A percentile compares a stretch with the other conserved stretches of the same genome.
phyloP scores from a whole-genome alignment of 1,140 invertebrate species.

The Cyrtorhinus lividipennis region DNA sequence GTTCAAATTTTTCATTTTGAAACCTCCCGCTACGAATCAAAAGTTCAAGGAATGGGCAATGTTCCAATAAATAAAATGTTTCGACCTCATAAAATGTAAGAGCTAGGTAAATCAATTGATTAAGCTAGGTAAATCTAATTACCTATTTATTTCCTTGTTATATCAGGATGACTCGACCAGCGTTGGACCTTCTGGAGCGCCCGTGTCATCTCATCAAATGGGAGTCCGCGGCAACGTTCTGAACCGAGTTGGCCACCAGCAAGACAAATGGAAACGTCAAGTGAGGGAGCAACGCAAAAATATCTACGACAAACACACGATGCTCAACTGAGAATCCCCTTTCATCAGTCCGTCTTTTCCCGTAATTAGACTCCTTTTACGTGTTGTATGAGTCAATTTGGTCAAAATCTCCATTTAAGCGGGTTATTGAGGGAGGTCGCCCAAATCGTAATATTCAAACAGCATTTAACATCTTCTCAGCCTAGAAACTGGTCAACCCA shows the following conservation, averaged over 20 bases:
- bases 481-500: too few relatives aligned
- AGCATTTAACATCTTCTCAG: too few relatives aligned
- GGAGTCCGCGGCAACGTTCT: constrained; percentile 69
- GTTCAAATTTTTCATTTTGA: not conserved
- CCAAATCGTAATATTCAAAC: too few relatives aligned
- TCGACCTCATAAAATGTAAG: too few relatives aligned
- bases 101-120: too few relatives aligned
- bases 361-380: not conserved
- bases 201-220: constrained; percentile 48
- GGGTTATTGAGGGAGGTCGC: too few relatives aligned
- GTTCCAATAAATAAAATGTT: too few relatives aligned
- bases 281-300: constrained; percentile 91
- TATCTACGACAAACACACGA: constrained; percentile 93
- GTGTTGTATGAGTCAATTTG: not conserved
- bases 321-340: constrained; percentile 93
- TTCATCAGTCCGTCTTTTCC: too few relatives aligned
- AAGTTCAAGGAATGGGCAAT: too few relatives aligned
- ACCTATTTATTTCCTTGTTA: too few relatives aligned
- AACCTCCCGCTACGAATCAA: not conserved
- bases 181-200: constrained; percentile 32
- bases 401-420: too few relatives aligned
- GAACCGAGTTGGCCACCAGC: constrained; percentile 87
- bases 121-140: too few relatives aligned
- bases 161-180: constrained; percentile 20
- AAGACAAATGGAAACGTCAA: constrained; percentile 94